Evolutionary conservation across 2,888 invertebrate species (phyloP).

Genomic region (Mamestra brassicae): DNA sequence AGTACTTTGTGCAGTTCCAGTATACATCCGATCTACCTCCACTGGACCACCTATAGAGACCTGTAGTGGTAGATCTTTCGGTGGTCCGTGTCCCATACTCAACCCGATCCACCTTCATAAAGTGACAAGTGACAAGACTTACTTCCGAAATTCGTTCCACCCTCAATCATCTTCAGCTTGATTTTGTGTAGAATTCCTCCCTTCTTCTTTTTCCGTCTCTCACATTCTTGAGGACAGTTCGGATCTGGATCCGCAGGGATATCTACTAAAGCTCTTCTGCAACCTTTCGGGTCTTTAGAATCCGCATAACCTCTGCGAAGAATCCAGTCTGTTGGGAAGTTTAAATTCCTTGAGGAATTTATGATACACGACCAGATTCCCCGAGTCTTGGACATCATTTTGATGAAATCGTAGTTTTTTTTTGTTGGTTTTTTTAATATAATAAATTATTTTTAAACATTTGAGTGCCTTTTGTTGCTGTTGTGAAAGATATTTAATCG

Average conservation of each 20-base stretch:
- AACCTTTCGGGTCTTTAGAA: constrained; percentile 65
- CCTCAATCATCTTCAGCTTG: constrained; percentile 83
- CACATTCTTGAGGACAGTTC: constrained; percentile 76
- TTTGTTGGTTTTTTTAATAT: constrained; percentile 52
- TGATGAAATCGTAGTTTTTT: constrained; percentile 52
- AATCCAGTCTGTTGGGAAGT: constrained; percentile 51
- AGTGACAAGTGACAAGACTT: constrained; percentile 62
- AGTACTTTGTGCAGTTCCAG: background rate
- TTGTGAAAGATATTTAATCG: constrained; percentile 59
- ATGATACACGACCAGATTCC: constrained; percentile 67
- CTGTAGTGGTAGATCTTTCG: too few species aligned
- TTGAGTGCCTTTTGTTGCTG: constrained; percentile 71
- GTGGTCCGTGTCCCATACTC: too few species aligned
- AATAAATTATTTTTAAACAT: constrained; percentile 55
- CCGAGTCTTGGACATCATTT: constrained; percentile 67
- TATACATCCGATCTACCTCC: background rate
- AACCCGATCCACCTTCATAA: background rate
- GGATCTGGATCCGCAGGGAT: constrained; percentile 77
- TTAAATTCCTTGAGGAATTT: constrained; percentile 51
- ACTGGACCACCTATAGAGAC: too few species aligned
- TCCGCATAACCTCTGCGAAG: constrained; percentile 73
- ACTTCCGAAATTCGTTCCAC: constrained; percentile 88
- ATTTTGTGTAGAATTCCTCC: constrained; percentile 82
- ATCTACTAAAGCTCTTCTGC: constrained; percentile 80
- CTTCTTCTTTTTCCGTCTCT: constrained; percentile 74